Evolutionary conservation across 2,797 vertebrate species (phyloP), one percentile per base, ranked within the genome.

Genomic region (Hydrophis major): DNA sequence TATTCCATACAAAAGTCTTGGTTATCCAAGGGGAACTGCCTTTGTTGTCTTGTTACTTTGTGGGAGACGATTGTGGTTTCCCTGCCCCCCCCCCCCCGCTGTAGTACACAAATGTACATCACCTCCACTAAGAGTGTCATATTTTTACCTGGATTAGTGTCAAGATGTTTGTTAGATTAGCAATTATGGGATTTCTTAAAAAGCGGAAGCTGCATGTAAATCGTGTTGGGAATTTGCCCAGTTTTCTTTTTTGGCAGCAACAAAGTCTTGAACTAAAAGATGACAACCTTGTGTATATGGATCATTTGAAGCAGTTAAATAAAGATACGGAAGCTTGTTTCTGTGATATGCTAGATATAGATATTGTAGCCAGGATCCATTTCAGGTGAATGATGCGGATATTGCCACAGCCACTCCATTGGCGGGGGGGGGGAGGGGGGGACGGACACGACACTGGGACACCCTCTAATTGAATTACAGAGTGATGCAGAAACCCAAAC

Each of bases 341-440:
- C 37, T 42, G 20, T 10, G 74, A 47, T 37, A 8, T 42, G 74
- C 2, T 25, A 22, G 6, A 25, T 47, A 8, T 22, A 47, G 74
- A 25, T 42, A 20, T 10, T 78, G 32, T 7, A 78, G 69, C 32
- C 74, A 42, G 74, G 37, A 78, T 78, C 8, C 8, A 78, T 78
- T 78, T 37, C 18, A 8, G 18, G 69, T 22, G 69, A 78, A 42
- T 3, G 18, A 8, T 8, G 7, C 16, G 10, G 69, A 37, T 25
- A 20, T 47, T 22, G 18, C 20, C 1, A 1, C 20, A 47, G 18
- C 20, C 1, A 1, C 20, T 83, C 4, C 74, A 83, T 83, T 11
- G 7, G 27, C 3, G 3, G 4, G 1, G 11, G 3, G 25, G 3
- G 10, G 11, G 3, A 8, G 3, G 10, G 1, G 27, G 3, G 3